Evolutionary conservation across 2,797 vertebrate species (phyloP), one percentile per base, ranked within the genome.

Genomic region (Antrozous pallidus): DNA sequence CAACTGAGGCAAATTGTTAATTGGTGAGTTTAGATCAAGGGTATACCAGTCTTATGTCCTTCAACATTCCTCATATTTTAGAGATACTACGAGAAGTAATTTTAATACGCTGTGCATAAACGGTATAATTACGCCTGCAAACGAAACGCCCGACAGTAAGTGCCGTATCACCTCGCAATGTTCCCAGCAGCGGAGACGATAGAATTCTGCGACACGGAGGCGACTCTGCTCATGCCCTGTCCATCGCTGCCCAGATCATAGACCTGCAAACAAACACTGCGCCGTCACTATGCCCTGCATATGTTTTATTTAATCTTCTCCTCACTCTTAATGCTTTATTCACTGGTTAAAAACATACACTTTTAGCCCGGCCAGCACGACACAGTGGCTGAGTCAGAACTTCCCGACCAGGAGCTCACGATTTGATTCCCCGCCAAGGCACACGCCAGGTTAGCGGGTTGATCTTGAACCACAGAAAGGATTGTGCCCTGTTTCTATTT

Each of bases 181-280:
- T 99, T 99, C 90, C 99, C 99, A 90, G 99, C 99, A 69, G 99
- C 99, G 17, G 98, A 98, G 78, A 99, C 99, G 10, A 99, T 98
- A 31, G 99, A 97, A 96, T 97, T 99, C 98, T 99, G 99, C 3
- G 99, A 99, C 98, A 99, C 98, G 78, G 99, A 99, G 26, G 99
- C 99, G 95, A 99, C 98, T 26, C 99, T 98, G 93, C 98, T 98
- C 99, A 99, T 99, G 54, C 99, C 98, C 83, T 99, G 98, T 22
- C 99, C 99, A 91, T 99, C 99, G 12, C 98, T 97, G 3, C 99
- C 99, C 92, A 99, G 98, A 97, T 99, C 99, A 58, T 99, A 99
- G 96, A 99, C 99, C 99, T 99, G 96, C 33, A 97, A 97, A 96
- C 81, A 80, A 97, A 40, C 91, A 94, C 1, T 88, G 8, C 78